Evolutionary conservation across 2,888 invertebrate species (phyloP), one percentile per base, ranked within the genome.

Genomic region (Mermis nigrescens): DNA sequence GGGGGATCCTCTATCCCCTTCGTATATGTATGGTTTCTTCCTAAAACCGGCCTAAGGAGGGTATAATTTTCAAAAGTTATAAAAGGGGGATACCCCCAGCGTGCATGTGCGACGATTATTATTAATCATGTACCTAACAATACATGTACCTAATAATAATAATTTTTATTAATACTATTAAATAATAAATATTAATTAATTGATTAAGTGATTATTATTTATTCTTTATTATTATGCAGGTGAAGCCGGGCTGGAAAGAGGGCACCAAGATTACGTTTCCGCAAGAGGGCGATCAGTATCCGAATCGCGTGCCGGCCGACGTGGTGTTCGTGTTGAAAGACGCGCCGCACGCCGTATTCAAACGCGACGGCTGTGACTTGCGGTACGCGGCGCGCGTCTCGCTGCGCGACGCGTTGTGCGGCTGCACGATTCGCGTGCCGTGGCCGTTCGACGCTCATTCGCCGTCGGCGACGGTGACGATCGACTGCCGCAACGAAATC

Each of bases 181-280:
- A n/a, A n/a, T n/a, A n/a, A n/a, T n/a, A n/a, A n/a, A n/a, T n/a
- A n/a, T n/a, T n/a, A n/a, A n/a, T n/a, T n/a, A n/a, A n/a, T n/a
- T n/a, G n/a, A n/a, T n/a, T n/a, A n/a, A n/a, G n/a, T n/a, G n/a
- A n/a, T n/a, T n/a, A n/a, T n/a, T n/a, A n/a, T n/a, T n/a, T n/a
- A n/a, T n/a, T n/a, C n/a, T n/a, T n/a, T n/a, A n/a, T n/a, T n/a
- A 76, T 65, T 71, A 74, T 78, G 38, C 75, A 75, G 55, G 68
- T 78, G 32, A 78, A 78, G 65, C 77, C 76, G 2, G 78, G 78
- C 29, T 78, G 78, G 78, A 78, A 78, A 66, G 70, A 74, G 22
- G 78, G 78, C 4, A 79, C 78, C 2, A 78, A 77, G 67, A 76
- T 78, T 27, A 78, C 78, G 31, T 76, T 76, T 64, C 76, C 77